These are phyloP conservation scores for Saxidomus purpurata DNA, from an alignment of 1,140 invertebrate species.

Conservation along the genomic window DNA sequence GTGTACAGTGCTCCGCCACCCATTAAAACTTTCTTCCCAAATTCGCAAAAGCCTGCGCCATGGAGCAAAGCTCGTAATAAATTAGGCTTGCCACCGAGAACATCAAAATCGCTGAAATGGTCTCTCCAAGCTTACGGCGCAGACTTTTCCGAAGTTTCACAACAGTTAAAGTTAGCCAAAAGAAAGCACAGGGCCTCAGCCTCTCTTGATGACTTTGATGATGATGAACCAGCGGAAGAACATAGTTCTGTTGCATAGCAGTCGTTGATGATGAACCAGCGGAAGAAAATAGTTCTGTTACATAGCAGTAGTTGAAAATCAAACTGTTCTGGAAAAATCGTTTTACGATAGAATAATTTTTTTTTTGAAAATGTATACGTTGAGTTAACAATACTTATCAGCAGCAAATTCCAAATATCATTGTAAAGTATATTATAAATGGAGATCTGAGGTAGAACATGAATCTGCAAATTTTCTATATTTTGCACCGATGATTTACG, in stretches of 20 bases:
- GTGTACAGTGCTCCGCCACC: not conserved
- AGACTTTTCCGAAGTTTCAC: not conserved
- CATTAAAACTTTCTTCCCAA: not conserved
- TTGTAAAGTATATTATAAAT: too few relatives aligned
- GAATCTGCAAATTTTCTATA: too few relatives aligned
- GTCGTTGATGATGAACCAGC: not conserved
- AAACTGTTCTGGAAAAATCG: not conserved
- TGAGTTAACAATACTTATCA: too few relatives aligned
- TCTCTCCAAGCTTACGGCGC: not conserved
- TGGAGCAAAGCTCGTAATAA: not conserved
- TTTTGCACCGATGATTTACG: too few relatives aligned
- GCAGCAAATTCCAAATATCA: too few relatives aligned
- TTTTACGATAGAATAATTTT: too few relatives aligned
- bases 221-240: not conserved
- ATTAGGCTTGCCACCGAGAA: not conserved
- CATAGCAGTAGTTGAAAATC: not conserved
- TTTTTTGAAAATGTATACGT: too few relatives aligned
- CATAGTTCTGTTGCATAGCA: not conserved
- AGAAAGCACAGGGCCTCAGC: not conserved
- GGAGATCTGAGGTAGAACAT: too few relatives aligned
- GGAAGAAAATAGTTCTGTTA: not conserved
- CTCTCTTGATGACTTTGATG: not conserved
- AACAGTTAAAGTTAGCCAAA: not conserved
- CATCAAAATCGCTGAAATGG: not conserved
- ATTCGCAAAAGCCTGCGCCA: not conserved